A percentile compares a stretch with the other conserved stretches of the same genome.
Evolutionary conservation across 2,888 invertebrate species (phyloP).

Genomic region (Spisula solida): DNA sequence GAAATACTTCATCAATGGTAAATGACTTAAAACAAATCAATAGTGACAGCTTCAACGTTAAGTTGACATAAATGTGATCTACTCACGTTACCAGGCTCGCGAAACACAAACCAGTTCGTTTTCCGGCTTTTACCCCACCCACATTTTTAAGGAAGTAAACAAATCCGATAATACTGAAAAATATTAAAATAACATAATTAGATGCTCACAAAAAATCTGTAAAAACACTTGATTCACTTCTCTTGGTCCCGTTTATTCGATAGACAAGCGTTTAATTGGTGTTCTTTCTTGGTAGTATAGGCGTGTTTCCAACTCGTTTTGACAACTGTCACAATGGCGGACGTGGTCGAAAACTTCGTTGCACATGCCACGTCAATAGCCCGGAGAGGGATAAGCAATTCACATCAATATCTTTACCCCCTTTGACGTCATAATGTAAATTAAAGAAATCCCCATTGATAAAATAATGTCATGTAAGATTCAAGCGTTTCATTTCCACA

Average conservation of each 20-base stretch:
- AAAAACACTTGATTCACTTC: neutral
- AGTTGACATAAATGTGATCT: neutral
- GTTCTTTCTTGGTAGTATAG: neutral
- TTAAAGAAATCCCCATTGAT: neutral
- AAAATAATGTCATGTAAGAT: neutral
- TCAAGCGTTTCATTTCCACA: neutral
- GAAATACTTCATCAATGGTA: neutral
- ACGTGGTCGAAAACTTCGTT: slow-evolving; percentile 80
- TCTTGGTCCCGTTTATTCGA: slow-evolving; percentile 30
- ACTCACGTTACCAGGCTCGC: slow-evolving; percentile 6
- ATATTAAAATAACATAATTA: neutral
- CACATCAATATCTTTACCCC: slow-evolving; percentile 46
- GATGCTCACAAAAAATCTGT: slow-evolving; percentile 27
- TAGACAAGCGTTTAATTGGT: neutral
- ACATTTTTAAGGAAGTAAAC: slow-evolving; percentile 51
- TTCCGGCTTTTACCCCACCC: slow-evolving; percentile 50
- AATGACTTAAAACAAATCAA: neutral
- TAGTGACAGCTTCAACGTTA: neutral
- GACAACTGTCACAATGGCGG: slow-evolving; percentile 80
- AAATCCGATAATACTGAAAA: neutral
- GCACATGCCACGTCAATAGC: slow-evolving; percentile 84
- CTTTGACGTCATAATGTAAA: slow-evolving; percentile 45
- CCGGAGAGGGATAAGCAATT: slow-evolving; percentile 73
- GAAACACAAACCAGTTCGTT: neutral
- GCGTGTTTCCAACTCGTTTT: neutral